These are phyloP conservation scores for Turdus rufiventris DNA, from an alignment of 2,113 vertebrate genomes.

Conservation along the genomic window DNA sequence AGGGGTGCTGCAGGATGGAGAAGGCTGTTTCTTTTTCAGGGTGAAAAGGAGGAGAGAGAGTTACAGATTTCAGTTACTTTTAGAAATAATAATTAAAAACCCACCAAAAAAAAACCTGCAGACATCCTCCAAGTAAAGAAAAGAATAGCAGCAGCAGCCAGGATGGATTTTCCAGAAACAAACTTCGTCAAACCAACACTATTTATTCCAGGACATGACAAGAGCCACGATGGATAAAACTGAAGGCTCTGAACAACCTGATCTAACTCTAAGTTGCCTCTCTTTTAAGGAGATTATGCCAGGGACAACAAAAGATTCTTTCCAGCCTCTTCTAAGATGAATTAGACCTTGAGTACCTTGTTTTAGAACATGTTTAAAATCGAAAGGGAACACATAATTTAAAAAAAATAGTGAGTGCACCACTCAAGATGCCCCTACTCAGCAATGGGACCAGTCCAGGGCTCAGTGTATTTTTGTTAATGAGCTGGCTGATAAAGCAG, in stretches of 20 bases:
- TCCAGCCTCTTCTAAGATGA: background rate
- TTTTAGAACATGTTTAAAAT: background rate
- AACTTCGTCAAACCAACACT: background rate
- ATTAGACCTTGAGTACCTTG: background rate
- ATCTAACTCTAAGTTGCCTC: background rate
- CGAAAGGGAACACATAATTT: background rate
- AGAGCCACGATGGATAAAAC: background rate
- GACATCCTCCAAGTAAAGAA: background rate
- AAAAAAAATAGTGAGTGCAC: background rate
- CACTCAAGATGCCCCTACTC: background rate
- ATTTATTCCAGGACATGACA: background rate
- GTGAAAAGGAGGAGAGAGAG: background rate
- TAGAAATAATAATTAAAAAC: background rate
- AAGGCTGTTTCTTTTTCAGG: background rate
- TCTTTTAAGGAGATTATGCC: background rate
- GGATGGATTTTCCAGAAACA: background rate
- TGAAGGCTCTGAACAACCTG: background rate
- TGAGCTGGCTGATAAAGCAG: background rate
- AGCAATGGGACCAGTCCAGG: background rate
- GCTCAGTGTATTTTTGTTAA: background rate
- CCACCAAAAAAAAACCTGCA: background rate
- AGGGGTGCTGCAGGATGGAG: background rate
- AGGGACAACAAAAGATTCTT: background rate
- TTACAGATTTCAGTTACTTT: background rate
- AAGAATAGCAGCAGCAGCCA: background rate